Conservation (phyloP, 2,888 invertebrate genomes). For the Polydrusus cervinus region DNA sequence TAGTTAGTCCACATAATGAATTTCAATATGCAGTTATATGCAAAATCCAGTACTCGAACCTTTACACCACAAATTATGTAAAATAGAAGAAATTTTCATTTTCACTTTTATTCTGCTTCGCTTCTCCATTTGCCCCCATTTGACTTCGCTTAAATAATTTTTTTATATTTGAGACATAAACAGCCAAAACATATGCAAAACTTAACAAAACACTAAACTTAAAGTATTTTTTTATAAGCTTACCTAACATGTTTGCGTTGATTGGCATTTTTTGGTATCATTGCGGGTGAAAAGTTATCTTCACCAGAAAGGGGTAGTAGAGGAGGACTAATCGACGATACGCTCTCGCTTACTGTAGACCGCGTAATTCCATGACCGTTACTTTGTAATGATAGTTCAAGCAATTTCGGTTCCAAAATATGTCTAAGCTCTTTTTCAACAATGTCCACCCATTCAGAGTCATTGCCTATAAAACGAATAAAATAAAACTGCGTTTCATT, state of each 20-base stretch:
- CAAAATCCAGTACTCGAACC: no score
- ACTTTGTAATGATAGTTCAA: constrained; percentile 76
- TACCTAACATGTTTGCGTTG: constrained; percentile 37
- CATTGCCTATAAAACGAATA: constrained; percentile 71
- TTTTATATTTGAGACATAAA: no score
- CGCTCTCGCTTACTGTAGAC: constrained; percentile 79
- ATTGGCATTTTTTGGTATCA: constrained; percentile 67
- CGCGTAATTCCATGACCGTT: constrained; percentile 75
- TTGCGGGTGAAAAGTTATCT: constrained; percentile 72
- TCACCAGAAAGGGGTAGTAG: constrained; percentile 84
- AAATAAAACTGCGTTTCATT: no score
- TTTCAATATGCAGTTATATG: no score
- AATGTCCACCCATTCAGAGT: constrained; percentile 87
- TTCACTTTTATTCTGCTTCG: no score
- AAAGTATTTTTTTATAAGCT: neutral
- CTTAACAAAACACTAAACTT: neutral
- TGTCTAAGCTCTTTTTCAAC: constrained; percentile 86
- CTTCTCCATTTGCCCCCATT: no score
- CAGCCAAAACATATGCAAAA: no score
- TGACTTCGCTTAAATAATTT: no score
- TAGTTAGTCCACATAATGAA: no score
- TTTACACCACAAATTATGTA: no score
- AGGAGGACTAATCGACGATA: constrained; percentile 84
- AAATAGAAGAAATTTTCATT: no score
- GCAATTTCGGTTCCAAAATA: constrained; percentile 83